phyloP scores from a whole-genome alignment of 2,113 vertebrate genomes.

The Ptychochromis oligacanthus region DNA sequence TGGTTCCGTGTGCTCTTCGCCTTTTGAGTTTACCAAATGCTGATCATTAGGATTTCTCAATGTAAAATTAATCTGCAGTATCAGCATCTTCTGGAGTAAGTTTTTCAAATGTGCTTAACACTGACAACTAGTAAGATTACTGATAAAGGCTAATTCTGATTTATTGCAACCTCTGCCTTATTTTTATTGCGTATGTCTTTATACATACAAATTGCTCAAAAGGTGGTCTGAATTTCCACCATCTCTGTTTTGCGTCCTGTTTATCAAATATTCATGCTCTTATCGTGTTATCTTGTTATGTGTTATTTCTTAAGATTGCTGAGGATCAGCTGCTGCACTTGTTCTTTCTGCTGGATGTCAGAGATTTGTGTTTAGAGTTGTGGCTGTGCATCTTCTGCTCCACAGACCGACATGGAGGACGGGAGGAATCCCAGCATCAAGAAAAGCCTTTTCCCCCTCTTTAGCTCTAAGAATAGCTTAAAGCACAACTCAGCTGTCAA shows the following conservation, averaged over 20 bases:
- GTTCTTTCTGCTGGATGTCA: constrained; percentile 31
- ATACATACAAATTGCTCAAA: not conserved
- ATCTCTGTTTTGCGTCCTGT: not conserved
- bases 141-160: not conserved
- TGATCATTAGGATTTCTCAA: not conserved
- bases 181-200: not conserved
- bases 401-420: constrained; percentile 95
- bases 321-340: constrained; percentile 32
- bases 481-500: constrained; percentile 98
- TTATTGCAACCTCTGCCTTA: not conserved
- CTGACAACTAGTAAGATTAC: not conserved
- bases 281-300: not conserved
- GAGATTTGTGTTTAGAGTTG: constrained; percentile 81
- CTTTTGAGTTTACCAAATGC: not conserved
- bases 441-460: constrained; percentile 99
- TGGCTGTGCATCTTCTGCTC: constrained; percentile 90
- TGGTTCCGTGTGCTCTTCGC: not conserved
- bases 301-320: not conserved
- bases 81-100: not conserved
- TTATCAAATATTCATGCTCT: not conserved
- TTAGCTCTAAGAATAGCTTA: constrained; percentile 99
- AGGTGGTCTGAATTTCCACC: not conserved
- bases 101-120: not conserved
- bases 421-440: constrained; percentile 98
- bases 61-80: not conserved